Conservation (phyloP, 2,888 invertebrate species). For the Timema podura region DNA sequence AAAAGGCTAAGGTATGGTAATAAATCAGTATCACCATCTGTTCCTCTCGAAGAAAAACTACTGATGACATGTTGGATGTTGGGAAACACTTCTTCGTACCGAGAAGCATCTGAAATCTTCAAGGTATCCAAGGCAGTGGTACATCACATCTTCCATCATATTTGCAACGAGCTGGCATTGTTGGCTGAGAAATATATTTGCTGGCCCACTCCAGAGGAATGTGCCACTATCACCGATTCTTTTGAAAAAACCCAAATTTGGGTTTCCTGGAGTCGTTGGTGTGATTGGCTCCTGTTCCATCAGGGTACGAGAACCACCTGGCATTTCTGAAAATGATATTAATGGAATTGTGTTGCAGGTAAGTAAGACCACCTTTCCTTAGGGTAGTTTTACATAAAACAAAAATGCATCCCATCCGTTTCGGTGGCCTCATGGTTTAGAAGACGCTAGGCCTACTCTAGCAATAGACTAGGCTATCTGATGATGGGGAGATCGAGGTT, state of each 20-base stretch:
- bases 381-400: too few relatives aligned
- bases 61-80: slow-evolving; percentile 27
- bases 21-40: slow-evolving; percentile 17
- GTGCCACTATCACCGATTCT: slow-evolving; percentile 21
- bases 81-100: slow-evolving; percentile 19
- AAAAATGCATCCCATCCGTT: too few relatives aligned
- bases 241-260: slow-evolving; percentile 23
- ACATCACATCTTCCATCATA: slow-evolving; percentile 26
- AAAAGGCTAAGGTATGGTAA: slow-evolving; percentile 6
- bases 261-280: slow-evolving; percentile 29
- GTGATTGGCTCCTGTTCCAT: slow-evolving; percentile 24
- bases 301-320: slow-evolving; percentile 18
- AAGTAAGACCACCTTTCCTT: too few relatives aligned
- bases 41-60: slow-evolving; percentile 25
- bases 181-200: slow-evolving; percentile 24
- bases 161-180: slow-evolving; percentile 23
- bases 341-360: too few relatives aligned
- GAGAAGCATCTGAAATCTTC: slow-evolving; percentile 22
- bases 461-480: too few relatives aligned
- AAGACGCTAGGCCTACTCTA: too few relatives aligned
- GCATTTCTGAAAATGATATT: too few relatives aligned
- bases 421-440: too few relatives aligned
- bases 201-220: slow-evolving; percentile 27
- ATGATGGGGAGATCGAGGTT: too few relatives aligned
- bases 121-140: slow-evolving; percentile 17